Evolutionary conservation across 2,888 invertebrate genomes (phyloP), one percentile per base, ranked within the genome.

Genomic region (Girardia tigrina): DNA sequence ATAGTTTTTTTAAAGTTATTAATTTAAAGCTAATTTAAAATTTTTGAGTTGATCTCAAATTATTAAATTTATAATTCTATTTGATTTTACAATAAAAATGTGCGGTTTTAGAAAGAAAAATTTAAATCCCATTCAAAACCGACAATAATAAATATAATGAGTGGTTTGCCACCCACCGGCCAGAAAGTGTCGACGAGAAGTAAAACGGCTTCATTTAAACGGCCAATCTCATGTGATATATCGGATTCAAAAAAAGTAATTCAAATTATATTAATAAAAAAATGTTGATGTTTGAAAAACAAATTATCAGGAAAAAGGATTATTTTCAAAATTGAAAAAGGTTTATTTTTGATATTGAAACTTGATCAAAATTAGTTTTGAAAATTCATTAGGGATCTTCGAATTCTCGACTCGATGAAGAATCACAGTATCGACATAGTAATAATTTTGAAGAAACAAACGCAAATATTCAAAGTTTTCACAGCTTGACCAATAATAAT

Each of bases 341-440:
- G 56, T 56, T 56, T 56, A n/a, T n/a, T n/a, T n/a, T n/a, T n/a
- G n/a, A n/a, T n/a, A n/a, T n/a, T n/a, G n/a, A n/a, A n/a, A n/a
- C n/a, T n/a, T n/a, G n/a, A n/a, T n/a, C n/a, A n/a, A n/a, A n/a
- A n/a, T n/a, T n/a, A n/a, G n/a, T n/a, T n/a, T n/a, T n/a, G n/a
- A n/a, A n/a, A n/a, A n/a, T n/a, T n/a, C n/a, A 8, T 20, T 20
- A 56, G 56, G 56, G 56, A 56, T 56, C 56, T 6, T 56, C 56
- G 2, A 56, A 56, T 56, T 56, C 56, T 20, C n/a, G 56, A 56
- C n/a, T 56, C 6, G 56, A 56, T 56, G 56, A 56, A 56, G 56
- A 56, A 16, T 56, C 56, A 56, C 56, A 56, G 23, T 56, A 56
- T 16, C 4, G 56, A n/a, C n/a, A n/a, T n/a, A n/a, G n/a, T n/a